A percentile compares a stretch with the other conserved stretches of the same genome.
phyloP scores from a whole-genome alignment of 2,113 vertebrate genomes.

The Chauna torquata region DNA sequence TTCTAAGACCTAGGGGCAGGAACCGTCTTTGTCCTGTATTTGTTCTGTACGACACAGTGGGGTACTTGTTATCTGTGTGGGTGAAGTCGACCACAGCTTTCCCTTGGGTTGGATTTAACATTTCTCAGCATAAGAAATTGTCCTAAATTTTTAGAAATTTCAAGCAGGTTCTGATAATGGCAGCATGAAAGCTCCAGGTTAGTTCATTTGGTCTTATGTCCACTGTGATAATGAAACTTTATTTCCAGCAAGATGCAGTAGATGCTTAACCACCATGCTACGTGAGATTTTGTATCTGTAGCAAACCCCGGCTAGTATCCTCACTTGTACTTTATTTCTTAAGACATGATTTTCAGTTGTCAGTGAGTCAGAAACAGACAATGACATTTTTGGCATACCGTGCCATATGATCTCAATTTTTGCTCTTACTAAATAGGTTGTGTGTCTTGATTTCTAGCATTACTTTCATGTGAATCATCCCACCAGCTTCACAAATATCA shows the following conservation, averaged over 20 bases:
- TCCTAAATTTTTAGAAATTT: slow-evolving; percentile 58
- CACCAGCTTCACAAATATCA: neutral
- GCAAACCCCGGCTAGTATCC: neutral
- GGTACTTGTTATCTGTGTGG: slow-evolving; percentile 49
- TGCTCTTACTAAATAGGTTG: slow-evolving; percentile 8
- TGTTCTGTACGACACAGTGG: slow-evolving; percentile 34
- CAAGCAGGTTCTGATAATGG: neutral
- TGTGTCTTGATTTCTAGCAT: neutral
- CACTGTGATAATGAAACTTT: slow-evolving; percentile 41
- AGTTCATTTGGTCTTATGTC: neutral
- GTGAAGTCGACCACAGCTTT: slow-evolving; percentile 36
- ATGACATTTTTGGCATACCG: slow-evolving; percentile 2
- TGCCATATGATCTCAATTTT: slow-evolving; percentile 14
- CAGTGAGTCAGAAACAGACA: slow-evolving; percentile 28
- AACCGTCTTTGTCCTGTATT: slow-evolving; percentile 31
- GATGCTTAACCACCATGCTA: neutral
- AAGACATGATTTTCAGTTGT: slow-evolving; percentile 27
- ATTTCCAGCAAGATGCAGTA: slow-evolving; percentile 2
- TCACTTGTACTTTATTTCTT: slow-evolving; percentile 20
- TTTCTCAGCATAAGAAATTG: slow-evolving; percentile 51
- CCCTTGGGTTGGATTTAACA: slow-evolving; percentile 43
- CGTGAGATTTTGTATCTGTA: neutral
- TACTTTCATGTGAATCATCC: slow-evolving; percentile 17
- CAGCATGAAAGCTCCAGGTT: slow-evolving; percentile 32
- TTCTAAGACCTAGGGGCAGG: slow-evolving; percentile 28